These are phyloP conservation scores for Phasia obesa DNA, from an alignment of 2,888 invertebrate species.

Conservation along the genomic window DNA sequence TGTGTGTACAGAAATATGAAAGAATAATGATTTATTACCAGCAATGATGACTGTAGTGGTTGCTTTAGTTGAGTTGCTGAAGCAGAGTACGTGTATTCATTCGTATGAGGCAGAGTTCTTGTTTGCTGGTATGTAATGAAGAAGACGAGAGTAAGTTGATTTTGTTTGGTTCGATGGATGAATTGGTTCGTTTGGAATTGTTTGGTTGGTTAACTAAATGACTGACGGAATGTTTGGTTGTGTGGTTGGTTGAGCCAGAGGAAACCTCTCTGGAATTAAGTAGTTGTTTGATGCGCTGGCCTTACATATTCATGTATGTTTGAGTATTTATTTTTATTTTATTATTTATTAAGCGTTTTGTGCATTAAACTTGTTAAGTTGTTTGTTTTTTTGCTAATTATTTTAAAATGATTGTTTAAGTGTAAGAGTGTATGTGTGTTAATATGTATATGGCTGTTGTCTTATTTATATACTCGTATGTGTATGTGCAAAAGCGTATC, in stretches of 20 bases:
- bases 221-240: conserved; percentile 32
- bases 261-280: conserved; percentile 58
- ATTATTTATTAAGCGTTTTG: conserved; percentile 54
- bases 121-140: conserved; percentile 12
- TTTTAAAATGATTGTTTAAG: conserved; percentile 49
- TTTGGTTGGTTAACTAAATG: conserved; percentile 44
- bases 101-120: conserved; percentile 31
- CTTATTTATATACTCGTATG: background rate
- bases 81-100: conserved; percentile 22
- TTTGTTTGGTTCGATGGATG: conserved; percentile 30
- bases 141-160: conserved; percentile 39
- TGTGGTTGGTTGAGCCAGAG: conserved; percentile 47
- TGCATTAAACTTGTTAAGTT: conserved; percentile 52
- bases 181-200: conserved; percentile 49
- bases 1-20: conserved; percentile 75
- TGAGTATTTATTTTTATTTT: conserved; percentile 38
- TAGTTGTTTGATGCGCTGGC: conserved; percentile 62
- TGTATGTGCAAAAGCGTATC: conserved; percentile 14
- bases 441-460: conserved; percentile 19
- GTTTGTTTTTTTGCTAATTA: conserved; percentile 57
- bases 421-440: conserved; percentile 13
- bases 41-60: conserved; percentile 62
- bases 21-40: conserved; percentile 78
- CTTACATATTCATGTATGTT: conserved; percentile 38
- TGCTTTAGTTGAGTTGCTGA: conserved; percentile 24